A percentile compares a stretch with the other conserved stretches of the same genome.
phyloP scores from a whole-genome alignment of 2,888 invertebrate species.

The Drosophila subquinaria region DNA sequence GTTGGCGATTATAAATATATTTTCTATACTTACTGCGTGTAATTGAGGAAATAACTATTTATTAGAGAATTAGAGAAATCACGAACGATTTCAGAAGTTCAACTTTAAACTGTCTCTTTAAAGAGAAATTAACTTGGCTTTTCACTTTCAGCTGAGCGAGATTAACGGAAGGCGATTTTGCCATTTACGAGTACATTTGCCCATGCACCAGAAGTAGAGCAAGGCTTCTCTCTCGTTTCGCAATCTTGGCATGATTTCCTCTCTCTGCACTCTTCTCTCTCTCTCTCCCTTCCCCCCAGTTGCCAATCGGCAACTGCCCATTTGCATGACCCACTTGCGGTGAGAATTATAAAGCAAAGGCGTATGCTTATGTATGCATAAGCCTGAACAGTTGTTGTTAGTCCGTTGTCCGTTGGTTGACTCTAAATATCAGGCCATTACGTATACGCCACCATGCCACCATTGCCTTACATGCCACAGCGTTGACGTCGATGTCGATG shows the following conservation, averaged over 20 bases:
- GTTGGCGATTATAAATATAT: slow-evolving; percentile 2
- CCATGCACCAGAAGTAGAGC: slow-evolving; percentile 41
- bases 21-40: not conserved
- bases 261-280: not conserved
- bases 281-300: not conserved
- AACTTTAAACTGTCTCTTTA: not conserved
- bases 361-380: slow-evolving; percentile 37
- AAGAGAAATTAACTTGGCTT: slow-evolving; percentile 11
- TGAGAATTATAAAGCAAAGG: slow-evolving; percentile 36
- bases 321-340: slow-evolving; percentile 67
- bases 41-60: slow-evolving; percentile 19
- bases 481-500: slow-evolving; percentile 19
- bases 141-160: slow-evolving; percentile 15
- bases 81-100: not conserved
- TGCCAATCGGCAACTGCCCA: slow-evolving; percentile 45
- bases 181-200: slow-evolving; percentile 7
- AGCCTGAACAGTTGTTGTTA: slow-evolving; percentile 21
- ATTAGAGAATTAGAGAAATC: slow-evolving; percentile 2
- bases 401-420: slow-evolving; percentile 12
- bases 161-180: slow-evolving; percentile 33
- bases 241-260: slow-evolving; percentile 46
- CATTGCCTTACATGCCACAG: slow-evolving; percentile 33
- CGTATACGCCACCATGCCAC: slow-evolving; percentile 62
- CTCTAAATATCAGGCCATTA: slow-evolving; percentile 44
- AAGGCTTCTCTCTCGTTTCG: slow-evolving; percentile 57